Base-by-base conservation (phyloP, 2,888 invertebrate species). In the Gibbula magus region DNA sequence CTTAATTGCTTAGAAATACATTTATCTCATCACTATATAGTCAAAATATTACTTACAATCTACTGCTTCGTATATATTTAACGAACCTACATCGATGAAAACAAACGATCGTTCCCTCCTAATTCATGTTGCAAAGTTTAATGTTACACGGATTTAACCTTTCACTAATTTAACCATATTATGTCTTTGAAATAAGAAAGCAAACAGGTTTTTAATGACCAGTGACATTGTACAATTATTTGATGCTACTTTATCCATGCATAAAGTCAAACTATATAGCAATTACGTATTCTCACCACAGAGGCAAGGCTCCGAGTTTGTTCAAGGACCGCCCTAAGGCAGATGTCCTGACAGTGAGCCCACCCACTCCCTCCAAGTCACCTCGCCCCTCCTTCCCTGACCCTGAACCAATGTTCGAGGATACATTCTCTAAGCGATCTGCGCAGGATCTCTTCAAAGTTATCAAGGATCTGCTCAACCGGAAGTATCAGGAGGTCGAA, bases 261-360 rank as follows among this genome's bases (percentile, higher is more conserved):
- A 29, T 7, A 29, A 22, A n/a, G 5, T 4, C 1, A 20, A 18
- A 74, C 2, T 51, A 45, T 20, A 8, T 35, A 1, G 5, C 67
- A 45, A 54, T 7, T 51, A 52, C 32, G 45, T 18, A n/a, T 45
- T 39, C n/a, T 53, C 7, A 66, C 53, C 67, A 2, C 86, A 91
- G 91, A 81, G 91, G 92, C 39, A 87, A 88, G 81, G 91, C 91
- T 32, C 87, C 87, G n/a, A 92, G 92, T 82, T 83, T 92, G 70
- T 92, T 90, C 81, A 85, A 81, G 8, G 76, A 77, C n/a, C 76
- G 77, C 16, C 74, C 81, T 1, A 74, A 32, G 7, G 61, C 53
- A 45, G 80, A 67, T 53, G 75, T 80, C 82, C 81, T 35, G 67
- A 77, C 18, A 73, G 75, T 29, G 73, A 75, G 16, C 73, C 76